A percentile compares a stretch with the other conserved stretches of the same genome.
phyloP scores from a whole-genome alignment of 2,797 vertebrate genomes.

The Euphonia xanthogaster region DNA sequence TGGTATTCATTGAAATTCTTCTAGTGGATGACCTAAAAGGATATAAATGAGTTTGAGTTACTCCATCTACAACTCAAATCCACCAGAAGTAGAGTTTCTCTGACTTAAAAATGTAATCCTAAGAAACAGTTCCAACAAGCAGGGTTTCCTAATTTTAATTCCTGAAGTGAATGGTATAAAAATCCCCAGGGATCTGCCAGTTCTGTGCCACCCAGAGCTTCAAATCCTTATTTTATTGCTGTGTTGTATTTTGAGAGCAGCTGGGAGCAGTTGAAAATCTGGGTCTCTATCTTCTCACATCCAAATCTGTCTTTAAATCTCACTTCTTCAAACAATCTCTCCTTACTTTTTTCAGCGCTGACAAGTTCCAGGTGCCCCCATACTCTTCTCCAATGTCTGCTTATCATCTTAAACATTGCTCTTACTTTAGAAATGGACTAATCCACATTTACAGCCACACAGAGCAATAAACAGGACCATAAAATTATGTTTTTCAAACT shows the following conservation, averaged over 20 bases:
- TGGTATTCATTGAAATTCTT: neutral
- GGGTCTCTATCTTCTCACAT: constrained; percentile 49
- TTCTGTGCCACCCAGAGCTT: constrained; percentile 23
- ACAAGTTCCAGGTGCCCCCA: constrained; percentile 19
- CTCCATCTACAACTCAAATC: neutral
- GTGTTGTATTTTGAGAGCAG: constrained; percentile 3
- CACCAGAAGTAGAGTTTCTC: neutral
- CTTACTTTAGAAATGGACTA: neutral
- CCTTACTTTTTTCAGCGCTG: neutral
- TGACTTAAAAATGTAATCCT: neutral
- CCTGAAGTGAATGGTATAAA: neutral
- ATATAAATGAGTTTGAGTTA: neutral
- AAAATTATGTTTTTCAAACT: neutral
- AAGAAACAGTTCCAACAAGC: neutral
- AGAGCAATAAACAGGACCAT: neutral
- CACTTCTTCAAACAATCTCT: constrained; percentile 43
- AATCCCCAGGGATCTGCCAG: neutral
- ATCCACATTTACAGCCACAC: neutral
- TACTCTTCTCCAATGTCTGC: neutral
- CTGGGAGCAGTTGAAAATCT: constrained; percentile 41
- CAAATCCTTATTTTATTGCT: constrained; percentile 43
- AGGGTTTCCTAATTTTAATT: constrained; percentile 23
- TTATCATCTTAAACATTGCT: neutral
- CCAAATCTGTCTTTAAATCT: constrained; percentile 49
- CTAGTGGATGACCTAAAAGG: neutral